Evolutionary conservation across 2,113 vertebrate genomes (phyloP).

Genomic region (Copsychus sechellarum): DNA sequence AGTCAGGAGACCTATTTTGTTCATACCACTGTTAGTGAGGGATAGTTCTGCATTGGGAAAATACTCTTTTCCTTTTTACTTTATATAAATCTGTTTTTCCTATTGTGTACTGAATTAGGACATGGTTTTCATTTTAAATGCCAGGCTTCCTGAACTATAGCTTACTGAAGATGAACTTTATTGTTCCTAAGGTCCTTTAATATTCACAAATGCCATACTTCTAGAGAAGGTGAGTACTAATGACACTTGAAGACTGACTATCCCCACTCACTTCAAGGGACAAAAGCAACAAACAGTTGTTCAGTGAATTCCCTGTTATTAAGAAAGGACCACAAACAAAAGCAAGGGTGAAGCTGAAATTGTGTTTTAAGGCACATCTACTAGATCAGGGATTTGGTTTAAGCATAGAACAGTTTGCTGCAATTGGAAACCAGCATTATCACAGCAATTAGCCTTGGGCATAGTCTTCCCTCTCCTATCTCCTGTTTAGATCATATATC

Average conservation of each 20-base stretch:
- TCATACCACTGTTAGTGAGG: neutral
- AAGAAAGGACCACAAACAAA: neutral
- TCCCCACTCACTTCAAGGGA: neutral
- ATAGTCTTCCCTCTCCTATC: slow-evolving; percentile 53
- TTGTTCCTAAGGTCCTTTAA: neutral
- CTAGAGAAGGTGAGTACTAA: neutral
- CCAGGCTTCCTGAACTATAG: neutral
- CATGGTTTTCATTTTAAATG: neutral
- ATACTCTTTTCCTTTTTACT: neutral
- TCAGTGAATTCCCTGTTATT: neutral
- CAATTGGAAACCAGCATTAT: slow-evolving; percentile 63
- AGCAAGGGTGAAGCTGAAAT: neutral
- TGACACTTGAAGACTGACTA: neutral
- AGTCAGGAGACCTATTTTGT: neutral
- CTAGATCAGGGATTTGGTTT: neutral
- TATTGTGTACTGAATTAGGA: neutral
- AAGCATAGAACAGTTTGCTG: slow-evolving; percentile 30
- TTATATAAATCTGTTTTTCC: neutral
- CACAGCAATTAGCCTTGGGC: slow-evolving; percentile 59
- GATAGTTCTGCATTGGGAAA: neutral
- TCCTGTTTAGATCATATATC: slow-evolving; percentile 66
- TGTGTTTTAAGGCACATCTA: neutral
- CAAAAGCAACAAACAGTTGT: neutral
- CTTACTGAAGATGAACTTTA: neutral
- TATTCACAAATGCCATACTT: neutral